Conservation (phyloP, 2,888 invertebrate species). For the Liopterus haemorrhoidalis region DNA sequence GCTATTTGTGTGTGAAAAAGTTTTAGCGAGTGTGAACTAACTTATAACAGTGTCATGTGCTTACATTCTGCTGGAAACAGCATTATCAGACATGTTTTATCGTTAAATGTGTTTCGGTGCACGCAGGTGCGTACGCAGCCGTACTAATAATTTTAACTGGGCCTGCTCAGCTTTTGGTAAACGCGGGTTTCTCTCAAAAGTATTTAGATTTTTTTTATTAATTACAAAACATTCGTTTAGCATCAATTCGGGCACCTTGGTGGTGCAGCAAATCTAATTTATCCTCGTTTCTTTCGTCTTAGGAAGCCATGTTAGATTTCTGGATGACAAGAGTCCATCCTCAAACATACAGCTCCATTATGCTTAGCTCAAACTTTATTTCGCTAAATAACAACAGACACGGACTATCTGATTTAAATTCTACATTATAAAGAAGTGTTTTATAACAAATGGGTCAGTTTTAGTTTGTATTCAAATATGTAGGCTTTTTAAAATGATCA, state of each 20-base stretch:
- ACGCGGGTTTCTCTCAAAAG: constrained; percentile 44
- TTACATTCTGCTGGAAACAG: constrained; percentile 40
- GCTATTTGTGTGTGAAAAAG: constrained; percentile 39
- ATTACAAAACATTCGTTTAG: constrained; percentile 16
- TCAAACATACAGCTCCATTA: no score
- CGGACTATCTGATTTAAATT: no score
- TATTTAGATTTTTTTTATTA: constrained; percentile 21
- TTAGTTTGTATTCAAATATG: constrained; percentile 5
- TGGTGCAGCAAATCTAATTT: constrained; percentile 5
- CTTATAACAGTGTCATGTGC: constrained; percentile 36
- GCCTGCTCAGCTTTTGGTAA: constrained; percentile 65
- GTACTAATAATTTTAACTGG: constrained; percentile 81
- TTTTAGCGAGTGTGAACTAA: constrained; percentile 16
- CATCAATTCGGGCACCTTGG: background rate
- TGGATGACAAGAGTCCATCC: no score
- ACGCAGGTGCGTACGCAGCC: constrained; percentile 97
- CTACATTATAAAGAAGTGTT: no score
- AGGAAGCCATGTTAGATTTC: constrained; percentile 22
- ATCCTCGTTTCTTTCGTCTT: constrained; percentile 17
- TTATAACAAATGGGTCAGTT: constrained; percentile 9
- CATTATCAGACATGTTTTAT: constrained; percentile 45
- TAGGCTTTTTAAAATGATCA: constrained; percentile 5
- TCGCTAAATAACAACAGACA: no score
- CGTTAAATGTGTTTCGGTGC: constrained; percentile 50
- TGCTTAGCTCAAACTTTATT: no score